Conservation (phyloP, 2,797 vertebrate genomes). For the Benthosema pterotum region DNA sequence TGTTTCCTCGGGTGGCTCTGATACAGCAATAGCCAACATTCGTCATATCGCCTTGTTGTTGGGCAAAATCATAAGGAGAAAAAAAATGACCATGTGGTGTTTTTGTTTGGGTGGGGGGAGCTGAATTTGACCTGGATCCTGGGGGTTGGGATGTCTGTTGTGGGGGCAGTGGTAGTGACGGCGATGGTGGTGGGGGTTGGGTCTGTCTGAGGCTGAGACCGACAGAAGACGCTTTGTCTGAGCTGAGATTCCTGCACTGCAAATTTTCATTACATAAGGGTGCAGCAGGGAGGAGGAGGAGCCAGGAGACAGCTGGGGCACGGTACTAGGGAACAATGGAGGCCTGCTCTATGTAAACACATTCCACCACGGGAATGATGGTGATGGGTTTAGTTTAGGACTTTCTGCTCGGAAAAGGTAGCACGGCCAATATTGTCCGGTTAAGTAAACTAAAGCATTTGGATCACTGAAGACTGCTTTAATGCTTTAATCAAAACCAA, state of each 20-base stretch:
- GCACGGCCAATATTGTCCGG: too few relatives aligned
- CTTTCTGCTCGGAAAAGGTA: too few relatives aligned
- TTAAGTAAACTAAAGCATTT: too few relatives aligned
- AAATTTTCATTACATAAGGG: constrained; percentile 75
- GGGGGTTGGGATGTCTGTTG: constrained; percentile 14
- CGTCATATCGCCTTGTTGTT: constrained; percentile 9
- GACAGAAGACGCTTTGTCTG: constrained; percentile 81
- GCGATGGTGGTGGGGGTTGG: constrained; percentile 55
- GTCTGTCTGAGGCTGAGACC: constrained; percentile 23
- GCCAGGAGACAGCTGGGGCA: constrained; percentile 68
- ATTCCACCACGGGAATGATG: neutral
- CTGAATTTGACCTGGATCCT: constrained; percentile 50
- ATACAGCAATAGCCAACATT: constrained; percentile 7
- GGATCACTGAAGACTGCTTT: too few relatives aligned
- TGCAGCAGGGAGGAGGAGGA: constrained; percentile 55
- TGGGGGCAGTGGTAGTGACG: constrained; percentile 32
- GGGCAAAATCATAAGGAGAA: constrained; percentile 1
- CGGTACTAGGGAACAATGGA: constrained; percentile 63
- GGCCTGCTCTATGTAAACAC: constrained; percentile 52
- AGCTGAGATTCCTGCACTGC: constrained; percentile 76
- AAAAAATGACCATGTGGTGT: neutral
- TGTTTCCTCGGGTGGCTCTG: constrained; percentile 11
- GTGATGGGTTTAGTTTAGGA: neutral
- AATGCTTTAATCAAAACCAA: too few relatives aligned
- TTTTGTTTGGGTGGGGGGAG: neutral